Evolutionary conservation across 2,888 invertebrate species (phyloP).

Genomic region (Patella caerulea): DNA sequence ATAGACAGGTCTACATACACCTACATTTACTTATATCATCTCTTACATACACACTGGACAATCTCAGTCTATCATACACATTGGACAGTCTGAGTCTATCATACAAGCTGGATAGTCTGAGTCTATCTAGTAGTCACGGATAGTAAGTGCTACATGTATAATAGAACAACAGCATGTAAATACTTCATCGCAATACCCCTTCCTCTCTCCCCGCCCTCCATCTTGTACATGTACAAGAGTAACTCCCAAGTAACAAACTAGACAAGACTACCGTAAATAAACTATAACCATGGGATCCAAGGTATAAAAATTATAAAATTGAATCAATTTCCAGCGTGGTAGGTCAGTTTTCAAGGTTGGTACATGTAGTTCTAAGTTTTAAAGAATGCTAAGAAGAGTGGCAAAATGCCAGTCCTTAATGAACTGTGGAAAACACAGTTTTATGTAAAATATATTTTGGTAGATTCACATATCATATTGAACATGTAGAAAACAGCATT

Average conservation of each 20-base stretch:
- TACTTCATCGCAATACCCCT: slow-evolving; percentile 10
- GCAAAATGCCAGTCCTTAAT: too few relatives aligned
- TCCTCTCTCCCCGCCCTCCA: neutral
- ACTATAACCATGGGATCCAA: too few relatives aligned
- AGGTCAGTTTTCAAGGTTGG: too few relatives aligned
- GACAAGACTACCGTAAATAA: too few relatives aligned
- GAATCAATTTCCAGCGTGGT: too few relatives aligned
- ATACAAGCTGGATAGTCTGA: neutral
- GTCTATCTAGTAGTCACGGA: neutral
- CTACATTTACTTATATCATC: too few relatives aligned
- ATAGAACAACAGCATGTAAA: neutral
- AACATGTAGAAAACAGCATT: too few relatives aligned
- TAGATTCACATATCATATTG: too few relatives aligned
- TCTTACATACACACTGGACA: neutral
- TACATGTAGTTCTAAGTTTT: neutral
- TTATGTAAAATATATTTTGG: too few relatives aligned
- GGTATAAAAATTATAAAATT: too few relatives aligned
- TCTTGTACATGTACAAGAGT: neutral
- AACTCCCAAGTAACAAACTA: neutral
- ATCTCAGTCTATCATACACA: neutral
- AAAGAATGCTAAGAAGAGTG: neutral
- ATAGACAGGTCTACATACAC: too few relatives aligned
- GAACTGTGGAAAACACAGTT: too few relatives aligned
- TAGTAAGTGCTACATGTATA: neutral
- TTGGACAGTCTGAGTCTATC: neutral